A percentile compares a stretch with the other conserved stretches of the same genome.
phyloP scores from a whole-genome alignment of 1,140 invertebrate species.

The Anoplolepis gracilipes region DNA sequence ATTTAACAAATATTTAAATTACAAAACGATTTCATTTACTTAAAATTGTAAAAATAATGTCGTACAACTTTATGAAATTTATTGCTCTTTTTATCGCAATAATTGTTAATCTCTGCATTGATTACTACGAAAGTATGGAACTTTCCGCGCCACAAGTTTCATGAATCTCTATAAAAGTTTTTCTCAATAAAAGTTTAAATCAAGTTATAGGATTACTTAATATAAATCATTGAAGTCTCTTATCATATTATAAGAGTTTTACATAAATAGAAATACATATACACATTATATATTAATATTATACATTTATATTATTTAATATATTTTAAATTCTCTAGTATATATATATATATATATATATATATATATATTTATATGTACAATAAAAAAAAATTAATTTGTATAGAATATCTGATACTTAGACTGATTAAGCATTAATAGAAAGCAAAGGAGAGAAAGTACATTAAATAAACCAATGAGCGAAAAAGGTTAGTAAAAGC shows the following conservation, averaged over 20 bases:
- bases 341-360: neutral
- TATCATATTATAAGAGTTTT: neutral
- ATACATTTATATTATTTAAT: neutral
- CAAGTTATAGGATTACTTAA: neutral
- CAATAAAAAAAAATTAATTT: neutral
- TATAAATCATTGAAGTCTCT: neutral
- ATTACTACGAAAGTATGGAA: neutral
- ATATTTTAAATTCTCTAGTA: too few species aligned
- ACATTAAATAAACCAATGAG: neutral
- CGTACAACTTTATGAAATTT: neutral
- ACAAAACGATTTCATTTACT: neutral
- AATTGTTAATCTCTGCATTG: neutral
- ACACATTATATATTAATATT: neutral
- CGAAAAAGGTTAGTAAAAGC: neutral
- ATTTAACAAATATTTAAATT: neutral
- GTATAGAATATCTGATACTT: neutral
- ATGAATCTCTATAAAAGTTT: neutral
- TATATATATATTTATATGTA: neutral
- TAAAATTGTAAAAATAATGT: neutral
- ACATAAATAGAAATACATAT: neutral
- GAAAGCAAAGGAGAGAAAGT: neutral
- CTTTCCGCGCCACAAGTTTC: neutral
- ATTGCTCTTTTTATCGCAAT: constrained; percentile 18
- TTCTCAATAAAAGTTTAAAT: neutral
- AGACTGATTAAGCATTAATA: neutral